phyloP scores from a whole-genome alignment of 2,113 vertebrate species.

The Leucoraja erinaceus region DNA sequence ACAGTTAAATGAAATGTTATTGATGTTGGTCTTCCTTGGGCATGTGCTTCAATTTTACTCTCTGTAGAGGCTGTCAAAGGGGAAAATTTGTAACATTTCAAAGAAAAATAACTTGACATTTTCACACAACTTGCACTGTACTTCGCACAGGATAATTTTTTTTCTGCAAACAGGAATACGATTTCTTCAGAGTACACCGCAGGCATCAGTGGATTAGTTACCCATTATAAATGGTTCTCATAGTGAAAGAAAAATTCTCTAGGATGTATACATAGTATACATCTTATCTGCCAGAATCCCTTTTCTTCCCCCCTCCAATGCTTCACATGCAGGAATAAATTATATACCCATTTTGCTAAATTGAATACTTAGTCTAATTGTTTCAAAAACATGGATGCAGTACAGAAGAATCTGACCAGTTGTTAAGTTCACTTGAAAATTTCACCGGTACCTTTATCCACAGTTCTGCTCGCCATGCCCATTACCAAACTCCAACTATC shows the following conservation, averaged over 20 bases:
- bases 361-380: neutral
- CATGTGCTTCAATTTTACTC: neutral
- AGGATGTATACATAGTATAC: neutral
- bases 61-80: constrained; percentile 42
- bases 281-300: neutral
- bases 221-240: neutral
- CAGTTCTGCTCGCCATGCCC: too few relatives aligned
- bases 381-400: neutral
- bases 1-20: neutral
- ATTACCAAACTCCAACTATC: too few relatives aligned
- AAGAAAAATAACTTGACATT: neutral
- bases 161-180: neutral
- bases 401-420: too few relatives aligned
- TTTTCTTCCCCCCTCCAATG: neutral
- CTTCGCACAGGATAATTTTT: neutral
- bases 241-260: neutral
- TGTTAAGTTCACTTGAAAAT: too few relatives aligned
- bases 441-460: too few relatives aligned
- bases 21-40: too few relatives aligned
- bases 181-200: neutral
- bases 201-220: neutral
- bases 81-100: neutral
- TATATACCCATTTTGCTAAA: neutral
- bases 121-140: neutral
- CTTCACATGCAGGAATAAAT: neutral